phyloP scores from a whole-genome alignment of 2,888 invertebrate species.

The Eupithecia pulchellata region DNA sequence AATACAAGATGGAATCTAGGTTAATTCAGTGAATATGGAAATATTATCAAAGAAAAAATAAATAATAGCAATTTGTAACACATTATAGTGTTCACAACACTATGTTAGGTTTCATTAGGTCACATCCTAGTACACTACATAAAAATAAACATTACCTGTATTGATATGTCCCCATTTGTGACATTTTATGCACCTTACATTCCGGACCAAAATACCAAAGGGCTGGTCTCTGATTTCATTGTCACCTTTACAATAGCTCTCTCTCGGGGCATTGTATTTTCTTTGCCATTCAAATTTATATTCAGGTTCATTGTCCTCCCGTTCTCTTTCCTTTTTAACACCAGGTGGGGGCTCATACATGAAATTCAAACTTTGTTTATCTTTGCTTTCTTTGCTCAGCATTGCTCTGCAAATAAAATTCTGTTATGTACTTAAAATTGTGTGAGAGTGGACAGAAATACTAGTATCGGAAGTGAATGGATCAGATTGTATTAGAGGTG shows the following conservation, averaged over 20 bases:
- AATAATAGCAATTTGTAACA: no score
- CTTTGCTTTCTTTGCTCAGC: slow-evolving; percentile 99
- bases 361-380: slow-evolving; percentile 98
- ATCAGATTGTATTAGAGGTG: background rate
- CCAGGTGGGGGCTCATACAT: slow-evolving; percentile 99
- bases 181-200: slow-evolving; percentile 99
- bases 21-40: background rate
- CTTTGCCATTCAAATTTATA: slow-evolving; percentile 99
- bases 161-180: slow-evolving; percentile 99
- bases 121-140: background rate
- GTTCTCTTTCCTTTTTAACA: slow-evolving; percentile 95
- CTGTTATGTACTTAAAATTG: background rate
- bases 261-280: slow-evolving; percentile 99
- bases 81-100: no score
- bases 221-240: slow-evolving; percentile 99
- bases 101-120: background rate
- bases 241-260: slow-evolving; percentile 99
- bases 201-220: slow-evolving; percentile 98
- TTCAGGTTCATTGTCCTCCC: slow-evolving; percentile 97
- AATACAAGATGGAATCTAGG: background rate
- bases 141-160: slow-evolving; percentile 85
- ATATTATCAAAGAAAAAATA: background rate
- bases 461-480: background rate
- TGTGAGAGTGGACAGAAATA: background rate
- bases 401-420: slow-evolving; percentile 88